These are phyloP conservation scores for Dolichotis patagonum DNA, from an alignment of 2,113 vertebrate species.

Conservation along the genomic window DNA sequence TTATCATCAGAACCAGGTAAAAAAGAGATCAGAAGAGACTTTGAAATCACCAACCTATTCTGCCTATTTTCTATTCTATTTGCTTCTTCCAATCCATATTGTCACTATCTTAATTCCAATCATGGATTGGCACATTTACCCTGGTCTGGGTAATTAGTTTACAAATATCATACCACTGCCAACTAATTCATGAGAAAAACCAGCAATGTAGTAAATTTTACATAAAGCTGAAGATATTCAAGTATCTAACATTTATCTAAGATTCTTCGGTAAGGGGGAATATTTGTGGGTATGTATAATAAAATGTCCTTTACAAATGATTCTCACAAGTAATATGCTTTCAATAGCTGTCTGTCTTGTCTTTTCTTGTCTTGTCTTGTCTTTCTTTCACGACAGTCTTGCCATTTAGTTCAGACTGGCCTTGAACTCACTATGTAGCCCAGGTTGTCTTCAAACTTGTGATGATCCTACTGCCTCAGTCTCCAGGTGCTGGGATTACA, in stretches of 20 bases:
- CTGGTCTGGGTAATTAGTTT: background rate
- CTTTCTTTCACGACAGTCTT: background rate
- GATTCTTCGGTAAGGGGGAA: background rate
- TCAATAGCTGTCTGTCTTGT: background rate
- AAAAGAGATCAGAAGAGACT: background rate
- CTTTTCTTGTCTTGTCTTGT: too few species aligned
- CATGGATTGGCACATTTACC: background rate
- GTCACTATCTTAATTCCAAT: background rate
- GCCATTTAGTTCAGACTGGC: background rate
- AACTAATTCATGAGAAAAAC: conserved; percentile 24
- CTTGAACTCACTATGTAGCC: background rate
- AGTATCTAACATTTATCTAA: conserved; percentile 39
- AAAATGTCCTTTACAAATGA: conserved; percentile 45
- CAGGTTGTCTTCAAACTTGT: background rate
- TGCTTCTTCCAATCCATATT: background rate
- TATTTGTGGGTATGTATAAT: background rate
- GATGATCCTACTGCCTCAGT: background rate
- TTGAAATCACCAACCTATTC: background rate
- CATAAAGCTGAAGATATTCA: conserved; percentile 12
- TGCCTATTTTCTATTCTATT: background rate
- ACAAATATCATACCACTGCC: background rate
- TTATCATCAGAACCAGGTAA: conserved; percentile 16
- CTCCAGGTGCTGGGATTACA: background rate
- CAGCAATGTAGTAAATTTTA: background rate
- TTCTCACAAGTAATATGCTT: background rate